Evolutionary conservation across 2,888 invertebrate species (phyloP), one percentile per base, ranked within the genome.

Genomic region (Reticulitermes lucifugus): DNA sequence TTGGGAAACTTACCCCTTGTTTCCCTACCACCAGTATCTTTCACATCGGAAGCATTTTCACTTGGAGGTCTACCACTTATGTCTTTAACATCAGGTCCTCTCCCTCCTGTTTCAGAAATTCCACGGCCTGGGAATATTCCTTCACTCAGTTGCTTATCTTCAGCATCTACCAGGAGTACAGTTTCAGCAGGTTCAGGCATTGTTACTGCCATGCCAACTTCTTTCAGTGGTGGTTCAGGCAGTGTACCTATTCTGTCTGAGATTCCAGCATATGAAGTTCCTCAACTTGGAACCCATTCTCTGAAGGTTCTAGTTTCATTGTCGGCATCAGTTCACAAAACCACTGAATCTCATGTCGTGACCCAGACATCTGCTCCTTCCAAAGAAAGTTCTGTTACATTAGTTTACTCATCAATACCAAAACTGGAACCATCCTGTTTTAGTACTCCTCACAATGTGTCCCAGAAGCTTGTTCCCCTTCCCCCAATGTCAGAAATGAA

Each of bases 21-120:
- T 25, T 46, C 77, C 21, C 14, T 77, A 46, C 77, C 77, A 14
- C 77, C 77, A 21, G 51, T 77, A 18, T 46, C 77, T 77, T 25
- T 77, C 12, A 46, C 77, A 51, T 46, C 77, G 6, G 77, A 35
- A 77, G 29, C 77, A 46, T 77, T 77, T 25, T 77, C 77, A n/a
- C 77, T 51, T 22, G 51, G n/a, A 77, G 22, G 51, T 21, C 51
- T 77, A 10, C 41, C 77, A 21, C 46, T 77, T 4, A 46, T 77
- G 77, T 46, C 77, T n/a, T 22, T 46, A 46, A 41, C 77, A n/a
- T n/a, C 77, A 21, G 46, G 77, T 18, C 46, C 46, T 46, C 46
- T 77, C 51, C 77, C 77, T 21, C 77, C 77, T n/a, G 77, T 77
- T 41, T 77, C 77, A 21, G 77, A 77, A 46, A 77, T 77, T n/a